Evolutionary conservation across 2,797 vertebrate species (phyloP), one percentile per base, ranked within the genome.

Genomic region (Denticeps clupeoides): DNA sequence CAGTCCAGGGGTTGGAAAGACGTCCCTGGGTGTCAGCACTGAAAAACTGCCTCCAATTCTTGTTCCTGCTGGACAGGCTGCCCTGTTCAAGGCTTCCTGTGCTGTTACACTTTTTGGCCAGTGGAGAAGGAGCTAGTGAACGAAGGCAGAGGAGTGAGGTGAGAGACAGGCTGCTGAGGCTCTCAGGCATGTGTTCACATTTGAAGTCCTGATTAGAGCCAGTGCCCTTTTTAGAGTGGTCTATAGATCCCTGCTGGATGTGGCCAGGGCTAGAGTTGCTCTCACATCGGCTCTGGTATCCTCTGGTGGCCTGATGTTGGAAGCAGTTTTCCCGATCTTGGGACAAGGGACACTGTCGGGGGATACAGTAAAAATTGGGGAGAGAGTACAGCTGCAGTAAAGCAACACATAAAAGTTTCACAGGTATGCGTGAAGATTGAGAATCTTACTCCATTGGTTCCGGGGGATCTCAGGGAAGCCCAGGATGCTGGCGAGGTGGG

Each of bases 111-210:
- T 90, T 89, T 68, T 93, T 87, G 44, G 79, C 75, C 7, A 70
- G 55, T n/a, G n/a, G n/a, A 0, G 79, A 80, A 0, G 81, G 70
- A 1, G 54, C 72, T 51, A 76, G 69, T 0, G 77, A 82, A 8
- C 82, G 60, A 0, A 79, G 78, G 0, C 73, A 80, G 64, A 91
- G 86, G 42, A 94, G 83, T 1, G 93, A 92, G 0, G 86, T 89
- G 49, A 98, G 81, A 0, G 91, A 95, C 28, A 93, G 82, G 69
- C 90, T 94, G 77, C 89, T 91, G 23, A 91, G 75, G 2, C 86
- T 85, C 70, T 94, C 91, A 0, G 89, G 88, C 53, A 74, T 69
- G 27, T 80, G 86, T 81, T 95, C 88, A 0, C 83, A 87, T 79
- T 81, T 79, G 29, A 75, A 75, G 21, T 74, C 76, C 0, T 70